Base-by-base conservation (phyloP, 2,113 vertebrate genomes). In the Phylloscopus trochilus region DNA sequence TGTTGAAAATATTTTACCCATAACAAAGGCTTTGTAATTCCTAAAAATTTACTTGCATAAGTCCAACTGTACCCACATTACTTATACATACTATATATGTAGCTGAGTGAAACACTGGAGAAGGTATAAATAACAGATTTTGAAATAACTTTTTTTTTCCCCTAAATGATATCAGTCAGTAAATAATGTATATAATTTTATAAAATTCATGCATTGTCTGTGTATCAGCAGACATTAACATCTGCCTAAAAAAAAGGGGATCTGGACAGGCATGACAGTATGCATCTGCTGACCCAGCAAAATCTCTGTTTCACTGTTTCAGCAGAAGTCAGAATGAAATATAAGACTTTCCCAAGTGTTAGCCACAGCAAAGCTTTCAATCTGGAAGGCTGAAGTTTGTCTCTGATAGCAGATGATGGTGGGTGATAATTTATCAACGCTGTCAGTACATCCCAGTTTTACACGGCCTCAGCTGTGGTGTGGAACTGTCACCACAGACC, bases 281-380 rank as follows among this genome's bases (percentile, higher is more conserved):
- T 62, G 24, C 28, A 49, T 82, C n/a, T 88, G 60, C 70, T 90
- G 60, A 92, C 16, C 19, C 52, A 82, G 52, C 60, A 90, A 78
- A 84, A 66, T 77, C 53, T 70, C 19, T 26, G 5, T 83, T 87
- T 84, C 64, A 30, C 46, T 62, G 24, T 35, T 78, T 92, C 91
- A 78, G 55, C 60, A 53, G 55, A 90, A 92, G 46, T 90, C 74
- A 62, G 31, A 37, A 56, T 79, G 83, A 85, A 74, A 88, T 78
- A 17, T 27, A 69, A 39, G 49, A 53, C n/a, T 78, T 82, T 59
- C 27, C 35, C 49, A 86, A 2, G 11, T 41, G 53, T 58, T 22
- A 51, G 47, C n/a, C 43, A 67, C 76, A 75, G 70, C 37, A 31
- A 28, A 43, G 28, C 37, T 85, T 63, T 74, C 79, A 75, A 0